These are phyloP conservation scores for Polydrusus tereticollis DNA, from an alignment of 2,888 invertebrate species.

Conservation along the genomic window DNA sequence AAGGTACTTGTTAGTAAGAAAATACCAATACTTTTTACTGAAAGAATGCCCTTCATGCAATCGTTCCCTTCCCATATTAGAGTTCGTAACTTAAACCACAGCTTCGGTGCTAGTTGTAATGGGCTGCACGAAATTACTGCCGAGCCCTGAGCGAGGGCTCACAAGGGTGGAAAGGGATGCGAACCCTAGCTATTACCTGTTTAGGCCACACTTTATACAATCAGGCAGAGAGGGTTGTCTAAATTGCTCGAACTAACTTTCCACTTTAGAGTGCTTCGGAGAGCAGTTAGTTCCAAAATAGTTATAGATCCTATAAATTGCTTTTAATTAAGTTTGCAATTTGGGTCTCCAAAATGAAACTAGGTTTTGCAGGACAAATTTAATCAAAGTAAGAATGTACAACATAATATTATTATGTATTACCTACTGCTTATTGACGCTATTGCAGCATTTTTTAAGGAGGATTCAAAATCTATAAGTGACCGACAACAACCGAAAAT, in stretches of 20 bases:
- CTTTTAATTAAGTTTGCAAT: slow-evolving; percentile 39
- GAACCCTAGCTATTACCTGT: slow-evolving; percentile 52
- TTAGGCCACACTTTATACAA: slow-evolving; percentile 55
- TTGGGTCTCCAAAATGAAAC: not conserved
- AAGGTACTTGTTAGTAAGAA: too few species aligned
- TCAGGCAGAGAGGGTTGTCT: slow-evolving; percentile 51
- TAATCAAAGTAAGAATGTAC: not conserved
- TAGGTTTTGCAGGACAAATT: not conserved
- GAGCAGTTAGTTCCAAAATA: slow-evolving; percentile 45
- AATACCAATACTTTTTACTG: not conserved
- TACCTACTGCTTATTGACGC: too few species aligned
- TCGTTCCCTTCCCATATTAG: slow-evolving; percentile 21
- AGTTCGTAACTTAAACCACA: slow-evolving; percentile 48
- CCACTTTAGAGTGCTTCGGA: slow-evolving; percentile 45
- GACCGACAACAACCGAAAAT: too few species aligned
- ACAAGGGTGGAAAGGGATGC: slow-evolving; percentile 41
- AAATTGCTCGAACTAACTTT: slow-evolving; percentile 49
- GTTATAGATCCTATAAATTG: slow-evolving; percentile 44
- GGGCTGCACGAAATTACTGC: slow-evolving; percentile 51
- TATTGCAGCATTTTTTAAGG: too few species aligned
- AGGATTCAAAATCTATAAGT: too few species aligned
- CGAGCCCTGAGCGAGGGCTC: slow-evolving; percentile 35
- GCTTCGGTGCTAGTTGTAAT: slow-evolving; percentile 50
- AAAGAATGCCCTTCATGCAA: slow-evolving; percentile 19
- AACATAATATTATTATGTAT: not conserved